Evolutionary conservation across 2,888 invertebrate species (phyloP).

Genomic region (Hipparchia semele): DNA sequence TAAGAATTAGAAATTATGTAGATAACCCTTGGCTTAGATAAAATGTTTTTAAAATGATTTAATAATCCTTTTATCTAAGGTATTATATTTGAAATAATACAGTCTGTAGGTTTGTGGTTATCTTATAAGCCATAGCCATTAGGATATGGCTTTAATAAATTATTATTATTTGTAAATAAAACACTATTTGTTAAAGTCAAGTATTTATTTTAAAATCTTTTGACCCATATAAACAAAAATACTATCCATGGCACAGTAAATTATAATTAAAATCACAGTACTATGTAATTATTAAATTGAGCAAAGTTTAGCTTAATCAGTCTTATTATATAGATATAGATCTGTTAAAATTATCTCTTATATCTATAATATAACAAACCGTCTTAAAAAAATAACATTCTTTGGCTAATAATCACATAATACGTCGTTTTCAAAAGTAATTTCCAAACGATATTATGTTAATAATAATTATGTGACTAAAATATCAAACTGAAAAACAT

Average conservation of each 20-base stretch:
- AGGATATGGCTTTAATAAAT: too few relatives aligned
- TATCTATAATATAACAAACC: conserved; percentile 8
- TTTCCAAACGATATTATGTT: conserved; percentile 7
- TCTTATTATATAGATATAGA: conserved; percentile 6
- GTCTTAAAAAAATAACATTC: conserved; percentile 9
- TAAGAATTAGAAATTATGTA: too few relatives aligned
- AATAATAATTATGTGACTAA: conserved; percentile 5
- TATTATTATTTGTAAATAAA: too few relatives aligned
- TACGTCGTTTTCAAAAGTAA: neutral
- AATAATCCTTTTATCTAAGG: too few relatives aligned
- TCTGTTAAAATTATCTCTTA: conserved; percentile 4
- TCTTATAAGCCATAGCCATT: too few relatives aligned
- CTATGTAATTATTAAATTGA: conserved; percentile 4
- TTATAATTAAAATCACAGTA: conserved; percentile 6
- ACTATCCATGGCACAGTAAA: neutral
- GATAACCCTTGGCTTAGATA: too few relatives aligned
- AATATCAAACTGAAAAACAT: conserved; percentile 4
- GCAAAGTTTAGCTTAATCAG: conserved; percentile 9
- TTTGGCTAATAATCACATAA: conserved; percentile 6
- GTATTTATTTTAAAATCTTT: too few relatives aligned
- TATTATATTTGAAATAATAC: too few relatives aligned
- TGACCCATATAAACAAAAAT: too few relatives aligned
- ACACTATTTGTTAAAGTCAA: too few relatives aligned
- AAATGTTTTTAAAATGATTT: too few relatives aligned
- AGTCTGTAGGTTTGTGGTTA: too few relatives aligned